Conservation (phyloP, 2,113 vertebrate genomes). For the Climacteris rufus region DNA sequence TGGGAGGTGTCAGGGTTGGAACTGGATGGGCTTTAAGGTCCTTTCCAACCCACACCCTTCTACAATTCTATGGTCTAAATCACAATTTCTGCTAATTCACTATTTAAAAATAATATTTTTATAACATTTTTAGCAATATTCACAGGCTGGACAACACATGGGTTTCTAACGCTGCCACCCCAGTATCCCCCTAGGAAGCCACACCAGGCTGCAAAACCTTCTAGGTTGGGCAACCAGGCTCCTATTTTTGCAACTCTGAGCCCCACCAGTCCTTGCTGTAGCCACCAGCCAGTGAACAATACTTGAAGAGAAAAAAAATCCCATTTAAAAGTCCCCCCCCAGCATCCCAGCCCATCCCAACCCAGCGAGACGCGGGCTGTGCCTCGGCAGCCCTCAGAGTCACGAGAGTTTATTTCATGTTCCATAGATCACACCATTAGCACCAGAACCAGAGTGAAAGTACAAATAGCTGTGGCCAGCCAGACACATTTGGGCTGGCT, state of each 20-base stretch:
- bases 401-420: constrained; percentile 63
- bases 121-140: neutral
- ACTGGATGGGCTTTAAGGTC: neutral
- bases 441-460: constrained; percentile 65
- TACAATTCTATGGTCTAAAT: neutral
- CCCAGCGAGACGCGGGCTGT: neutral
- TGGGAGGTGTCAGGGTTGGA: neutral
- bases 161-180: neutral
- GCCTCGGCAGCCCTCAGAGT: constrained; percentile 14
- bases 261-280: neutral
- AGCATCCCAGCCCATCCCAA: neutral
- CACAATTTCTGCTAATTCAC: neutral
- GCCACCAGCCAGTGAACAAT: neutral
- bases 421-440: constrained; percentile 50
- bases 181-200: neutral
- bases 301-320: neutral
- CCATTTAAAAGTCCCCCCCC: neutral
- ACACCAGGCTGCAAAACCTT: neutral
- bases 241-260: neutral
- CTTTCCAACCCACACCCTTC: neutral
- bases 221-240: neutral
- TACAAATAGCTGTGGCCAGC: constrained; percentile 64
- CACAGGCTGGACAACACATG: fast-evolving
- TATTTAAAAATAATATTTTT: neutral
- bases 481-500: constrained; percentile 59